Evolutionary conservation across 2,797 vertebrate genomes (phyloP), one percentile per base, ranked within the genome.

Genomic region (Muraenolepis orangiensis): DNA sequence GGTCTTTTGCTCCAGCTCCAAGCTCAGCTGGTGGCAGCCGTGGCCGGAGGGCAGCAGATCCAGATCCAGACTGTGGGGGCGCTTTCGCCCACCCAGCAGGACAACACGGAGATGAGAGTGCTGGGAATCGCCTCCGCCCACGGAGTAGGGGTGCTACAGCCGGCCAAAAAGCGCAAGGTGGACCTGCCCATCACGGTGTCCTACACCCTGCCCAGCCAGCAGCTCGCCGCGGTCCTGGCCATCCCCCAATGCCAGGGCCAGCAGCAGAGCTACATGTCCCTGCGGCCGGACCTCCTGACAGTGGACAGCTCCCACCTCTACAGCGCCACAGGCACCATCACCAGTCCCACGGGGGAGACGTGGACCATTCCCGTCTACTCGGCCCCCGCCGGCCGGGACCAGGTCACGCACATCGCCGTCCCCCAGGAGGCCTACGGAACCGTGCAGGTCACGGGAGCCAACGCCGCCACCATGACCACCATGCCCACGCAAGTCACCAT

Each of bases 351-450:
- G 64, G 97, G 97, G 84, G 97, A 99, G 92, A 98, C 97, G 66
- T 99, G 97, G 97, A 98, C 97, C 91, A 98, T 99, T 92, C 97
- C 97, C 0, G 97, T 98, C 86, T 98, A 98, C 87, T 98, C 97
- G 6, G 95, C 97, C 78, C 96, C 80, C 80, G 93, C 88, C 89
- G 95, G 91, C 87, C 96, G 96, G 80, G 96, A 97, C 82, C 96
- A 96, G 87, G 96, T 98, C 87, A 98, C 97, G 13, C 97, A 99
- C 87, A 98, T 98, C 34, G 95, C 96, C 87, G 97, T 99, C 91
- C 97, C 96, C 76, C 97, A 98, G 92, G 97, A 99, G 88, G 95
- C 96, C 86, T 99, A 98, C 87, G 95, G 97, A 0, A 84, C 91
- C 16, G 89, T 99, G 83, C 96, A 98, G 0, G 94, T 98, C 72